Evolutionary conservation across 2,797 vertebrate species (phyloP).

Genomic region (Pachyuromys duprasi): DNA sequence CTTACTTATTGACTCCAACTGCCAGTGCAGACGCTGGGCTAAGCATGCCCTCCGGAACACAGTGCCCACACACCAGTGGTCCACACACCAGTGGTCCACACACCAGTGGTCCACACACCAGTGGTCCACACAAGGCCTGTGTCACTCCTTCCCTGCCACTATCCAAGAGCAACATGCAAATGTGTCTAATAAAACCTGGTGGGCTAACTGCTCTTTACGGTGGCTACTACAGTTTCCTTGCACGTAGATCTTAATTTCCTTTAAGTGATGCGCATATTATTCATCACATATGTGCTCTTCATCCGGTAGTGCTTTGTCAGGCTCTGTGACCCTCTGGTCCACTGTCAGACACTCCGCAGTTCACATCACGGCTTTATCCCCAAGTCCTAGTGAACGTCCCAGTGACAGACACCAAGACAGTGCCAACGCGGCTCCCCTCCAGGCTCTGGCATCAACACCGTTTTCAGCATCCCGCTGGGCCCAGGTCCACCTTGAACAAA

Average conservation of each 20-base stretch:
- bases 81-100: no score
- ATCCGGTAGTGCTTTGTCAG: neutral
- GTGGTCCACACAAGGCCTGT: neutral
- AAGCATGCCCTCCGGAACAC: fast-evolving
- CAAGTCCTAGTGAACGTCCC: neutral
- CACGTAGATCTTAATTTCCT: neutral
- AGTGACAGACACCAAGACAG: neutral
- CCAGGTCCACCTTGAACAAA: neutral
- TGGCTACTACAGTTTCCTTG: neutral
- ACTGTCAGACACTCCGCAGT: fast-evolving
- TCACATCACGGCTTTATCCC: neutral
- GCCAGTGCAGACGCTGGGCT: neutral
- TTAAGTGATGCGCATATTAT: neutral
- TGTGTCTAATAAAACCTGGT: neutral
- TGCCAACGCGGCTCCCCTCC: fast-evolving
- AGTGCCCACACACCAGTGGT: neutral
- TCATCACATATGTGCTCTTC: no score
- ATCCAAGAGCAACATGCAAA: neutral
- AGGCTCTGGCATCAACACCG: neutral
- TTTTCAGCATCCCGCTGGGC: neutral
- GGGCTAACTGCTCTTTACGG: neutral
- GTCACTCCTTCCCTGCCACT: neutral
- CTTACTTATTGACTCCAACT: neutral
- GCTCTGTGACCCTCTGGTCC: fast-evolving
- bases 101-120: neutral